phyloP scores from a whole-genome alignment of 35 echinoderm and acorn worm species.

The Nesometra sesokonis region DNA sequence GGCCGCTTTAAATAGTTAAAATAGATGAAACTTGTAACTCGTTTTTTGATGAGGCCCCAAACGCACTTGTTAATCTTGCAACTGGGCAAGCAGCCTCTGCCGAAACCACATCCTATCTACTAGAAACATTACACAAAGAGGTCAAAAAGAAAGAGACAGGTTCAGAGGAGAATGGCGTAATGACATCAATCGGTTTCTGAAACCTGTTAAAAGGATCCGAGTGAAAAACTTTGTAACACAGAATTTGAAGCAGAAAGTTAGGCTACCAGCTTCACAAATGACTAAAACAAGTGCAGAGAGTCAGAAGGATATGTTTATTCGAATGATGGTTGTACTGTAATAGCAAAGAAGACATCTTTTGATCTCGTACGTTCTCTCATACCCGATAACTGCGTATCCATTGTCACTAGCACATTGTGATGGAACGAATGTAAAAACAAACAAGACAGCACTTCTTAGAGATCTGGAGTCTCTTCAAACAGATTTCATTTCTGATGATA shows the following conservation, averaged over 20 bases:
- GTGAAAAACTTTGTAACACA: conserved; percentile 46
- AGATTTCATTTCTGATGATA: too few species aligned
- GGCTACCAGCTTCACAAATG: not conserved
- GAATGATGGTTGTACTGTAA: conserved; percentile 31
- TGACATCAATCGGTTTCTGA: conserved; percentile 28
- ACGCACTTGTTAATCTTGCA: conserved; percentile 19
- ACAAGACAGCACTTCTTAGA: conserved; percentile 1
- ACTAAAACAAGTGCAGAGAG: conserved; percentile 26
- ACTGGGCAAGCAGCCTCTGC: conserved; percentile 40
- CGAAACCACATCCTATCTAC: conserved; percentile 15
- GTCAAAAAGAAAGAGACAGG: conserved; percentile 21
- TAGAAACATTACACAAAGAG: conserved; percentile 22
- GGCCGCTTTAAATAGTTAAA: conserved; percentile 20
- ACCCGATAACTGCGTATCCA: conserved; percentile 48
- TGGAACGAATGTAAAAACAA: conserved; percentile 24
- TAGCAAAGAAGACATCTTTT: conserved; percentile 52
- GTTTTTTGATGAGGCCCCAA: conserved; percentile 26
- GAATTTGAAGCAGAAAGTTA: conserved; percentile 30
- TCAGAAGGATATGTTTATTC: conserved; percentile 43
- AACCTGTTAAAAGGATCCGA: conserved; percentile 26
- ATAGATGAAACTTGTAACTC: conserved; percentile 44
- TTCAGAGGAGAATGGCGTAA: conserved; percentile 36
- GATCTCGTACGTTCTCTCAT: conserved; percentile 37
- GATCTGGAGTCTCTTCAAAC: conserved; percentile 6
- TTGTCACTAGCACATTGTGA: conserved; percentile 59